Evolutionary conservation across 2,888 invertebrate genomes (phyloP), one percentile per base, ranked within the genome.

Genomic region (Cryptosula pallasiana): DNA sequence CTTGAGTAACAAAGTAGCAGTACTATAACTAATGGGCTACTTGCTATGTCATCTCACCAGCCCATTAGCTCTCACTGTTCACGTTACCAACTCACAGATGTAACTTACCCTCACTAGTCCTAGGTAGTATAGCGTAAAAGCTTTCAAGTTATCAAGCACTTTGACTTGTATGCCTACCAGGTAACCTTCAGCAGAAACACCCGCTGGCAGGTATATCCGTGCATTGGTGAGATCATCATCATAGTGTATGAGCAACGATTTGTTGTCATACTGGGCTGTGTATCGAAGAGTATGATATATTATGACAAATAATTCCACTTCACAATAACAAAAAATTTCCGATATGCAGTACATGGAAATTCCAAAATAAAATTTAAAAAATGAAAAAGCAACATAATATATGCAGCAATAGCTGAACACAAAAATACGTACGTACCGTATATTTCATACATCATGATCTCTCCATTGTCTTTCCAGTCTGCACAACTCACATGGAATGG

Each of bases 401-500:
- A n/a, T n/a, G n/a, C n/a, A n/a, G n/a, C n/a, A n/a, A n/a, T n/a
- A n/a, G n/a, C n/a, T n/a, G n/a, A n/a, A n/a, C n/a, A n/a, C n/a
- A n/a, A n/a, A n/a, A n/a, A n/a, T n/a, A 45, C 20, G n/a, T n/a
- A 63, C 63, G 2, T 63, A 63, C 63, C 63, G 32, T 63, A 63
- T 32, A 63, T n/a, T 32, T 63, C 63, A 32, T 63, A 63, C 9
- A 16, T 2, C 63, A 29, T 2, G 5, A 63, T 63, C 32, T 27
- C 63, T 5, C 27, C 9, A 63, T 63, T 27, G 27, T 63, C 63
- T 63, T 13, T 20, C 63, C 63, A 63, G 34, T 63, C 32, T n/a
- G 25, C n/a, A n/a, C 63, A 63, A n/a, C 25, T 3, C 2, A 63
- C n/a, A 63, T 27, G 32, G 32, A 63, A 63, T 16, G 63, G 63